phyloP scores from a whole-genome alignment of 2,888 invertebrate species.

The Spodoptera picta region DNA sequence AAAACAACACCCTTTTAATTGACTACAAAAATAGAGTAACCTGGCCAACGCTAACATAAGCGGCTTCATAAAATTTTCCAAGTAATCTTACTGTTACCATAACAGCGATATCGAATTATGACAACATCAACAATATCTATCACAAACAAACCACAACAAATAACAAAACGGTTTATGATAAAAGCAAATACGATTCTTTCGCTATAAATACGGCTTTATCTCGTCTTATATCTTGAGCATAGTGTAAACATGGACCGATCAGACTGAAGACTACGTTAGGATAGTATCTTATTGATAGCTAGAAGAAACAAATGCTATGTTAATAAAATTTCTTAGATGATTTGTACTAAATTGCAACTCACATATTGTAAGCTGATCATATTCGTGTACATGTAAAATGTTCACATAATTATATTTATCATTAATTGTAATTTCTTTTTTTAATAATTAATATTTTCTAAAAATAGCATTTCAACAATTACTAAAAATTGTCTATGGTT shows the following conservation, averaged over 20 bases:
- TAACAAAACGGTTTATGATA: slow-evolving; percentile 71
- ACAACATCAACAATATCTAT: slow-evolving; percentile 39
- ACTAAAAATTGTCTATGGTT: too few relatives aligned
- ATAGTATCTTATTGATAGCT: neutral
- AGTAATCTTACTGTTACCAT: neutral
- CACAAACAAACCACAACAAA: slow-evolving; percentile 57
- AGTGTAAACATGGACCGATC: slow-evolving; percentile 66
- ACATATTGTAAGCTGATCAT: too few relatives aligned
- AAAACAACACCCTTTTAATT: too few relatives aligned
- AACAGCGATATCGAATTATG: neutral
- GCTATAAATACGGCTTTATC: slow-evolving; percentile 82
- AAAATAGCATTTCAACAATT: too few relatives aligned
- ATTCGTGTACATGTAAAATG: too few relatives aligned
- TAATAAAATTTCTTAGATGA: neutral
- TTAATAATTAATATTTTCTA: too few relatives aligned
- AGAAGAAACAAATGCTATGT: neutral
- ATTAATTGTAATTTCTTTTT: too few relatives aligned
- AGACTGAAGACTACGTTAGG: slow-evolving; percentile 15
- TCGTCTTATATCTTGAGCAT: slow-evolving; percentile 74
- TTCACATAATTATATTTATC: too few relatives aligned
- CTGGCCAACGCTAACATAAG: too few relatives aligned
- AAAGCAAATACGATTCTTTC: slow-evolving; percentile 74
- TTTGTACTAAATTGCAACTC: too few relatives aligned
- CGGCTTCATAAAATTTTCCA: neutral
- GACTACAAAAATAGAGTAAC: too few relatives aligned